Percentiles rank a stretch among this genome's conserved stretches.
These are phyloP conservation scores for Euplexia lucipara DNA, from an alignment of 2,888 invertebrate species.

Conservation along the genomic window DNA sequence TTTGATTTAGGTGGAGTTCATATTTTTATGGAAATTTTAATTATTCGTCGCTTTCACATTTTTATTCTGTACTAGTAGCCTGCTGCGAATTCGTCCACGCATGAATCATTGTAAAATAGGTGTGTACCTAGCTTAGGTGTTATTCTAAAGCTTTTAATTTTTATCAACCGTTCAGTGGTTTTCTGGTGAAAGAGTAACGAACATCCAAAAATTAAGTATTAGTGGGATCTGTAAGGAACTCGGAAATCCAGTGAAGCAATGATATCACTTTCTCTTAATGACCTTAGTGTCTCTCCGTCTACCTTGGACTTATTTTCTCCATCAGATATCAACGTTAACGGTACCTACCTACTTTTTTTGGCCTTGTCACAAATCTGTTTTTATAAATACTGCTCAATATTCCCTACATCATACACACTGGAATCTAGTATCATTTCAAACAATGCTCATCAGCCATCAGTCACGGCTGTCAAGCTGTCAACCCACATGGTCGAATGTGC, in stretches of 20 bases:
- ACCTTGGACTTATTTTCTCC: too few species aligned
- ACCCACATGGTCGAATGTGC: constrained; percentile 51
- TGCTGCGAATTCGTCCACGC: too few species aligned
- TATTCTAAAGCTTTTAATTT: too few species aligned
- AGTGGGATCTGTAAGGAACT: too few species aligned
- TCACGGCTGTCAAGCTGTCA: constrained; percentile 73
- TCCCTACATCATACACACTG: not conserved
- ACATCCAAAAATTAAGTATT: too few species aligned
- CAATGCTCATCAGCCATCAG: constrained; percentile 68
- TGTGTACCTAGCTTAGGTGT: too few species aligned
- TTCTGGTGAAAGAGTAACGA: too few species aligned
- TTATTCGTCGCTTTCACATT: constrained; percentile 2
- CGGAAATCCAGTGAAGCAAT: not conserved
- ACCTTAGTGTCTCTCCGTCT: not conserved
- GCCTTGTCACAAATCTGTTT: not conserved
- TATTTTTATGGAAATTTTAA: constrained; percentile 1
- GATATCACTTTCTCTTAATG: not conserved
- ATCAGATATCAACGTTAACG: not conserved
- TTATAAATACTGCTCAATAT: not conserved
- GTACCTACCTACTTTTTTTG: not conserved
- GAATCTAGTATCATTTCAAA: constrained; percentile 53
- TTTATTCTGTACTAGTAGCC: not conserved
- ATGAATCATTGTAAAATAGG: too few species aligned
- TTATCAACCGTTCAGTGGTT: too few species aligned
- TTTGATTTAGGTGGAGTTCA: constrained; percentile 18